A percentile compares a stretch with the other conserved stretches of the same genome.
phyloP scores from a whole-genome alignment of 1,140 invertebrate genomes.

The Platorchestia sp. region DNA sequence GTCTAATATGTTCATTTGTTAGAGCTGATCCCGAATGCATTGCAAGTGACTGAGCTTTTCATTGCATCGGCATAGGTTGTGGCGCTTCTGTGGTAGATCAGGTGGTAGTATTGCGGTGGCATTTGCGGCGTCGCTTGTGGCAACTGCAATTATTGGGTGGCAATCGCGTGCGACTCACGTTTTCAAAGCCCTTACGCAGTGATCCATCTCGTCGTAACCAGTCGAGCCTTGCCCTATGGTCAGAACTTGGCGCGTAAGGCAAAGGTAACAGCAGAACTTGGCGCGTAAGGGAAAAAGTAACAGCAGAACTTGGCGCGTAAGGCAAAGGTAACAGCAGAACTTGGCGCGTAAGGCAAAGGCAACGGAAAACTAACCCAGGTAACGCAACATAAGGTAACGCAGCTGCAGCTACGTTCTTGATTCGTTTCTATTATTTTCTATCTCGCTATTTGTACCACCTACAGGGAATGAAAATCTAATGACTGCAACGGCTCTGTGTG shows the following conservation, averaged over 20 bases:
- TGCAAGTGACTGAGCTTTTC: neutral
- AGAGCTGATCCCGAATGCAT: neutral
- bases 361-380: too few relatives aligned
- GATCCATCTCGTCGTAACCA: neutral
- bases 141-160: conserved; percentile 53
- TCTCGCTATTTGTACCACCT: neutral
- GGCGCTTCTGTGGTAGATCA: conserved; percentile 31
- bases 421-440: neutral
- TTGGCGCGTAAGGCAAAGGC: too few relatives aligned
- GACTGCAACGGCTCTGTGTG: neutral
- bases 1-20: neutral
- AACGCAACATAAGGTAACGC: too few relatives aligned
- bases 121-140: conserved; percentile 48
- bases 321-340: too few relatives aligned
- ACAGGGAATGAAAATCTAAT: neutral
- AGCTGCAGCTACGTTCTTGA: neutral
- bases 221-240: neutral
- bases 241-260: neutral
- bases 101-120: conserved; percentile 44
- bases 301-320: too few relatives aligned
- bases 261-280: too few relatives aligned
- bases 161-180: conserved; percentile 38
- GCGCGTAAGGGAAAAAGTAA: too few relatives aligned
- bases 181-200: neutral
- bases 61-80: neutral